Evolutionary conservation across 1,140 invertebrate genomes (phyloP).

Genomic region (Geopemphigus sp.): DNA sequence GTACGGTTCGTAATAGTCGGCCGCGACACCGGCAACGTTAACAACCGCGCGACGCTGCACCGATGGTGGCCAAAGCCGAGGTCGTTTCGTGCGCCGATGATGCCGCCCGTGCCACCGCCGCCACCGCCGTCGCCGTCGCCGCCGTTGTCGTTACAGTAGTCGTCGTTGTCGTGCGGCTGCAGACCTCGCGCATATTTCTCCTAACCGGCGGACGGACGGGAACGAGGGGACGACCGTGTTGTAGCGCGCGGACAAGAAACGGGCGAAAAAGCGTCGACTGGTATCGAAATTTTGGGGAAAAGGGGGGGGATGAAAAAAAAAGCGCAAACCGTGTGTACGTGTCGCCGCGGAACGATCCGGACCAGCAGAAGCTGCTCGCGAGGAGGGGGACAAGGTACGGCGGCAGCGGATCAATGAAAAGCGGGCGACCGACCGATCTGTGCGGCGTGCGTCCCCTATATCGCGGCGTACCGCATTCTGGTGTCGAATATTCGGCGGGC

Average conservation of each 20-base stretch:
- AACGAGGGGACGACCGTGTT: too few species aligned
- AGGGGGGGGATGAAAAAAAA: too few species aligned
- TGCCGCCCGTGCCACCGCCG: not conserved
- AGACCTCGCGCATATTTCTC: slow-evolving; percentile 20
- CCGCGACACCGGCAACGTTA: not conserved
- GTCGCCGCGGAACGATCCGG: too few species aligned
- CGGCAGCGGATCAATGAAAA: slow-evolving; percentile 44
- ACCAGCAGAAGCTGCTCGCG: too few species aligned
- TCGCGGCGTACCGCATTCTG: slow-evolving; percentile 18
- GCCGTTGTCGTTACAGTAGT: not conserved
- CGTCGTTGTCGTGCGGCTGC: not conserved
- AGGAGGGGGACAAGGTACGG: too few species aligned
- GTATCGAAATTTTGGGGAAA: too few species aligned
- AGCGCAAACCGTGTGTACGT: too few species aligned
- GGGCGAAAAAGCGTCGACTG: too few species aligned
- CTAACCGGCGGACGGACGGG: not conserved
- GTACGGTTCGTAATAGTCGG: not conserved
- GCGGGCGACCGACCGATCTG: slow-evolving; percentile 21
- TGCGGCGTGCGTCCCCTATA: not conserved
- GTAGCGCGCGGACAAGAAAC: too few species aligned
- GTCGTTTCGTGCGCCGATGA: not conserved
- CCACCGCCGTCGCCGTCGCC: not conserved
- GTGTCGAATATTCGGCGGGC: not conserved
- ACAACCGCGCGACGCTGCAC: too few species aligned
- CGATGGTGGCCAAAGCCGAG: not conserved